Conservation (phyloP, 2,797 vertebrate genomes). For the Phylloscopus collybita region DNA sequence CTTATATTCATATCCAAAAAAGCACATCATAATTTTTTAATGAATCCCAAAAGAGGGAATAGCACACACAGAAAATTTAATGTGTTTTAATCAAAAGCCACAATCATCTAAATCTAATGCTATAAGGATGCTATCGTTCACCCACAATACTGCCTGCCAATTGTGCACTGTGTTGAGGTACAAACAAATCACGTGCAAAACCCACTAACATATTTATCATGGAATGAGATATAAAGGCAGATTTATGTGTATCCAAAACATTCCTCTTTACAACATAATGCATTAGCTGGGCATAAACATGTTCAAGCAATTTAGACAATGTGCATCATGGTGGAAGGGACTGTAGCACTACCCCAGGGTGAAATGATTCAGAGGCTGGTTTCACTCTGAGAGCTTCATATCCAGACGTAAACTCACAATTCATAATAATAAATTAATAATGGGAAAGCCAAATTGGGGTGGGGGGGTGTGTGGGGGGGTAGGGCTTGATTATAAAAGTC, state of each 20-base stretch:
- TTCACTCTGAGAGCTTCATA: slow-evolving; percentile 30
- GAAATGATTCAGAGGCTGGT: slow-evolving; percentile 63
- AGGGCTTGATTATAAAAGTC: background rate
- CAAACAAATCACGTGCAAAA: slow-evolving; percentile 51
- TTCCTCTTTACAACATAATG: slow-evolving; percentile 55
- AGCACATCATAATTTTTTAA: background rate
- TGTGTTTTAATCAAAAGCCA: background rate
- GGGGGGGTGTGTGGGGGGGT: too few species aligned
- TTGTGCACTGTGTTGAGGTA: background rate
- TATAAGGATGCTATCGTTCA: background rate
- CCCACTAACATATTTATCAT: slow-evolving; percentile 47
- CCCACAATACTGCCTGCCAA: background rate
- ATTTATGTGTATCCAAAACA: slow-evolving; percentile 52
- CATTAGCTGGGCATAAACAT: slow-evolving; percentile 71
- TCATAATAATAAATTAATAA: slow-evolving; percentile 54
- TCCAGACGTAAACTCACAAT: slow-evolving; percentile 57
- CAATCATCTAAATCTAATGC: background rate
- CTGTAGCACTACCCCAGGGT: background rate
- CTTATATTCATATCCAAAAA: background rate
- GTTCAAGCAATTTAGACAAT: slow-evolving; percentile 68
- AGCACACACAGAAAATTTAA: background rate
- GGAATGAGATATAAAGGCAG: slow-evolving; percentile 18
- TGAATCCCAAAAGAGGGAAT: background rate
- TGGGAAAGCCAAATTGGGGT: background rate
- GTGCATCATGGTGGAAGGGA: slow-evolving; percentile 18